Evolutionary conservation across 1,140 invertebrate species (phyloP), one percentile per base, ranked within the genome.

Genomic region (Macrobrachium rosenbergii): DNA sequence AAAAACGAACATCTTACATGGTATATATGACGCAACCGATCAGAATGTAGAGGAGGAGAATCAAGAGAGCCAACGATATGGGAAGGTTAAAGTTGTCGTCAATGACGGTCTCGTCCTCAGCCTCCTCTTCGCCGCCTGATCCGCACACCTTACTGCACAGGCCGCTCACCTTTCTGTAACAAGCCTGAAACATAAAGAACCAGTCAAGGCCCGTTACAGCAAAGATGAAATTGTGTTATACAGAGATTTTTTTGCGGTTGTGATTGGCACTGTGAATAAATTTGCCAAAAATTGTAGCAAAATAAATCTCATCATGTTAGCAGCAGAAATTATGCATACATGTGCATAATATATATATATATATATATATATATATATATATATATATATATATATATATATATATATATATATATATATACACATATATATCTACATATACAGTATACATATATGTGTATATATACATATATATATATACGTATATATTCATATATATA

Each of bases 61-160:
- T 95, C 7, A 95, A 91, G 0, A 98, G 94, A 0, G 97, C 97
- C 2, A 98, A 94, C 6, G 95, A 95, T 58, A 98, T 95, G 0
- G 97, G 97, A 37, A 99, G 91, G 92, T 98, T 97, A 91, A 99
- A 99, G 91, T 98, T 96, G 90, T 98, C 97, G 90, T 98, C 97
- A 77, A 98, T 90, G 8, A 91, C 90, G 76, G 23, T 92, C 83
- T 92, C 91, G 10, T 92, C 91, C 12, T 93, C 92, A 21, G 94
- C 93, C 77, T 93, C 94, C 1, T 17, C 23, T 45, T 84, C 86
- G 37, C 52, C 77, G 6, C 37, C 73, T 6, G 67, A 72, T 62
- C 69, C 64, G 8, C 52, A 60, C 19, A 23, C 59, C 2, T 58
- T 64, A 43, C 21, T 28, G 17, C 45, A 60, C 45, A n/a, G 23